Evolutionary conservation across 2,797 vertebrate genomes (phyloP), one percentile per base, ranked within the genome.

Genomic region (Muscicapa striata): DNA sequence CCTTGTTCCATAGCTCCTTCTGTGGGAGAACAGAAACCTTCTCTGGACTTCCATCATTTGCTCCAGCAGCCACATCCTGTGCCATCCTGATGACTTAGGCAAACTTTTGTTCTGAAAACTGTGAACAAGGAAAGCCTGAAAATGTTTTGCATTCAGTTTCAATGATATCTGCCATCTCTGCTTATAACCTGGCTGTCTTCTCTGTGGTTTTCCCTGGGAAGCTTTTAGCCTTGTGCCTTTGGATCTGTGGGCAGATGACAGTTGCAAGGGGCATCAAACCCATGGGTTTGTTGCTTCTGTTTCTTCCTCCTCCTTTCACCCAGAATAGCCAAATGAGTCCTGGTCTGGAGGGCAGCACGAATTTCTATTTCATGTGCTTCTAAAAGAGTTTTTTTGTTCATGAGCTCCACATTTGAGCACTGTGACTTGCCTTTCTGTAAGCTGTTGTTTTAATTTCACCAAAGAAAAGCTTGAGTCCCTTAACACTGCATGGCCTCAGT

Each of bases 401-500:
- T 54, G 43, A 78, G 10, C 45, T 84, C 22, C 10, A 6, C 6
- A 29, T 51, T 49, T 84, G 52, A 68, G 36, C 27, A 13, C 32
- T 32, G 15, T 46, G 51, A 48, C 38, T 38, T 84, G 43, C 24
- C 9, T 82, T 92, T 70, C 54, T 72, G 0, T 45, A 36, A 84
- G 19, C n/a, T 73, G 13, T 11, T 64, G 36, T 43, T 88, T 59
- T 77, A 13, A 58, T 86, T 80, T 78, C 11, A 30, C 34, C 34
- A 8, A 23, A 63, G 54, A 64, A 57, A 83, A 63, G 7, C n/a
- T 49, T 14, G 81, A 72, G 5, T 72, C 73, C 36, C 18, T 68
- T 27, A 38, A 6, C 0, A 0, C 73, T 2, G 0, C 6, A 0
- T 3, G 0, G 75, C 45, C 64, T 62, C 70, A 61, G 45, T 4